These are phyloP conservation scores for Coracias cyanogaster DNA, from an alignment of 2,797 vertebrate species.

Conservation along the genomic window DNA sequence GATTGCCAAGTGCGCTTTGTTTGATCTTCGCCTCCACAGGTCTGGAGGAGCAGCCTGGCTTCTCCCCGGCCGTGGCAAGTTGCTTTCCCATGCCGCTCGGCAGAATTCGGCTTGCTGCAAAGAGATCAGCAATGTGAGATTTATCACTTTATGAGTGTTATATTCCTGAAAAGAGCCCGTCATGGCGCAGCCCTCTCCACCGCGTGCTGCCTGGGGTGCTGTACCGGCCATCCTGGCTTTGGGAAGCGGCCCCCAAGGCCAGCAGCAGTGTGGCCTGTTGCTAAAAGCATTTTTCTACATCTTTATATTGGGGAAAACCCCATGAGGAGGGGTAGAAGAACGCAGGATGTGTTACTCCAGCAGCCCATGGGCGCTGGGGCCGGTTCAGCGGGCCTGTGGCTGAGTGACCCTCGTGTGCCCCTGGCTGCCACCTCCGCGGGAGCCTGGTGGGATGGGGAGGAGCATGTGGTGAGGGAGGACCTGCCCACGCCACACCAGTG, in stretches of 20 bases:
- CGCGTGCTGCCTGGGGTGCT: background rate
- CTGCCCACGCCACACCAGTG: rapidly evolving
- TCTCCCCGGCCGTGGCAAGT: background rate
- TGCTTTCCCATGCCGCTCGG: background rate
- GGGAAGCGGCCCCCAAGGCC: background rate
- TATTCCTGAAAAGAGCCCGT: background rate
- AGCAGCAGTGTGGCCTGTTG: background rate
- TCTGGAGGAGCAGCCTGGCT: background rate
- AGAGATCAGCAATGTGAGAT: background rate
- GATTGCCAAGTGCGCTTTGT: background rate
- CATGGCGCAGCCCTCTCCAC: rapidly evolving
- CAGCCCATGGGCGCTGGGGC: background rate
- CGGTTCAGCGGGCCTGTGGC: background rate
- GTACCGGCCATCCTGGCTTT: background rate
- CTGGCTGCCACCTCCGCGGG: rapidly evolving
- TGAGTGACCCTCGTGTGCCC: background rate
- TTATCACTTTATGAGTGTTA: rapidly evolving
- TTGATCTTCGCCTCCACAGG: conserved; percentile 29
- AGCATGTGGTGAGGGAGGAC: background rate
- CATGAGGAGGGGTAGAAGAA: background rate
- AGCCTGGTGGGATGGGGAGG: background rate
- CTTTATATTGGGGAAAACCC: background rate
- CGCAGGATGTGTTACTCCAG: rapidly evolving
- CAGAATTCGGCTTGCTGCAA: background rate
- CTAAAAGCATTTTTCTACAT: background rate